Evolutionary conservation across 2,888 invertebrate species (phyloP).

Genomic region (Plutella xylostella): DNA sequence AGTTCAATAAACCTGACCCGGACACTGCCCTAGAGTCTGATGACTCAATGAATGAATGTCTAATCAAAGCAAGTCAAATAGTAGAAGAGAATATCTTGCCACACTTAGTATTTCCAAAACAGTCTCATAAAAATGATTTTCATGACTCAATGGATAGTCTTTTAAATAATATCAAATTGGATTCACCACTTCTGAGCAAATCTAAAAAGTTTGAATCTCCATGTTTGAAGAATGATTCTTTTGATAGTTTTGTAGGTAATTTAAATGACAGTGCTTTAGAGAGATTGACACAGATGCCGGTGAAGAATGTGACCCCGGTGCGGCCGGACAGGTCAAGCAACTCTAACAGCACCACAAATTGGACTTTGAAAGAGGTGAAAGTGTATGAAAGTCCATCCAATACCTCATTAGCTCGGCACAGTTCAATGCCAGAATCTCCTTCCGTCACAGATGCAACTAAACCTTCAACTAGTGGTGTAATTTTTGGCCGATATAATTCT

Average conservation of each 20-base stretch:
- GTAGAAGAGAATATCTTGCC: conserved; percentile 51
- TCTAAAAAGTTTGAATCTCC: conserved; percentile 38
- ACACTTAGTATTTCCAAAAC: conserved; percentile 25
- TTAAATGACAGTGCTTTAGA: conserved; percentile 60
- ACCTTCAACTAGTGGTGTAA: conserved; percentile 51
- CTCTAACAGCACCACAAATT: conserved; percentile 18
- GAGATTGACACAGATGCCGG: conserved; percentile 46
- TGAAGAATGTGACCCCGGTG: conserved; percentile 25
- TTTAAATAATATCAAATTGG: conserved; percentile 44
- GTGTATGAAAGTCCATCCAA: conserved; percentile 36
- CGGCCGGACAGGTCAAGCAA: conserved; percentile 18
- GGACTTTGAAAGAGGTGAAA: conserved; percentile 38
- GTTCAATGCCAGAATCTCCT: conserved; percentile 61
- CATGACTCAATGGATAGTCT: conserved; percentile 55
- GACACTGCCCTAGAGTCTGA: conserved; percentile 58
- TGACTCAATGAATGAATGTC: conserved; percentile 63
- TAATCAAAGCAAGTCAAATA: conserved; percentile 57
- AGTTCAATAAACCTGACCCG: conserved; percentile 44
- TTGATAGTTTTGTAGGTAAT: conserved; percentile 54
- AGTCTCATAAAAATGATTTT: background rate
- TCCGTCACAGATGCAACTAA: conserved; percentile 30
- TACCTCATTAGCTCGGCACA: conserved; percentile 46
- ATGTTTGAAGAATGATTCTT: conserved; percentile 52
- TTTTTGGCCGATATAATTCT: conserved; percentile 51
- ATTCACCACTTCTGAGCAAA: conserved; percentile 37